Percentiles rank a stretch among this genome's conserved stretches.
phyloP scores from a whole-genome alignment of 1,140 invertebrate species.

The Drosophila biarmipes region DNA sequence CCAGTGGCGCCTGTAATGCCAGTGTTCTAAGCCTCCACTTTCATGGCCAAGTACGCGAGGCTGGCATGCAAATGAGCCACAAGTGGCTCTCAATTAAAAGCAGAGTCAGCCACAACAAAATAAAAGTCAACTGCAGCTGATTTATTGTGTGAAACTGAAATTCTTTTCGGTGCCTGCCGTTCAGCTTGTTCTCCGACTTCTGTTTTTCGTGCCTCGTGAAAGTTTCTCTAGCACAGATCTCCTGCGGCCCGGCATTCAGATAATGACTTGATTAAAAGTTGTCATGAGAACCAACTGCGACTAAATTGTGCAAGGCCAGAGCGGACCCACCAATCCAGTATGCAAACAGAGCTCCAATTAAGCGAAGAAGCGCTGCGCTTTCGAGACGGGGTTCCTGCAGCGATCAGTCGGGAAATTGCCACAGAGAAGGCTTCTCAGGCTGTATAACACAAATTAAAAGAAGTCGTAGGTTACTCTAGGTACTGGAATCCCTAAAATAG shows the following conservation, averaged over 20 bases:
- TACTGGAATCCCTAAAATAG: not conserved
- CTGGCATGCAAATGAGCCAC: constrained; percentile 62
- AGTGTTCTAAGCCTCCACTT: constrained; percentile 35
- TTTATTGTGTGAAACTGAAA: constrained; percentile 81
- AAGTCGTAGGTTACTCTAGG: not conserved
- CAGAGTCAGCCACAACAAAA: constrained; percentile 32
- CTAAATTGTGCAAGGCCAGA: constrained; percentile 39
- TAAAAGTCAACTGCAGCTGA: constrained; percentile 67
- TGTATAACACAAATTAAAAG: not conserved
- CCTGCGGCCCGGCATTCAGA: constrained; percentile 57
- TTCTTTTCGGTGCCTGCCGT: constrained; percentile 23
- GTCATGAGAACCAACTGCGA: constrained; percentile 64
- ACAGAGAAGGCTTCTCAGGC: not conserved
- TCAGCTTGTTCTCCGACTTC: constrained; percentile 33
- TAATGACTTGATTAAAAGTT: constrained; percentile 81
- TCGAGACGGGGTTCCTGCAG: not conserved
- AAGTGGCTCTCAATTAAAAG: constrained; percentile 71
- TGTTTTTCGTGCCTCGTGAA: constrained; percentile 55
- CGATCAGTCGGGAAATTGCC: constrained; percentile 3
- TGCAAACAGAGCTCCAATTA: constrained; percentile 63
- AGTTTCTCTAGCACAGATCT: constrained; percentile 59
- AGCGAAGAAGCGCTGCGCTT: constrained; percentile 38
- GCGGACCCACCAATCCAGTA: constrained; percentile 11
- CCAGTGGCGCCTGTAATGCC: constrained; percentile 9
- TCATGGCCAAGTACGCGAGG: constrained; percentile 54